Evolutionary conservation across 2,113 vertebrate genomes (phyloP), one percentile per base, ranked within the genome.

Genomic region (Mesocricetus auratus): DNA sequence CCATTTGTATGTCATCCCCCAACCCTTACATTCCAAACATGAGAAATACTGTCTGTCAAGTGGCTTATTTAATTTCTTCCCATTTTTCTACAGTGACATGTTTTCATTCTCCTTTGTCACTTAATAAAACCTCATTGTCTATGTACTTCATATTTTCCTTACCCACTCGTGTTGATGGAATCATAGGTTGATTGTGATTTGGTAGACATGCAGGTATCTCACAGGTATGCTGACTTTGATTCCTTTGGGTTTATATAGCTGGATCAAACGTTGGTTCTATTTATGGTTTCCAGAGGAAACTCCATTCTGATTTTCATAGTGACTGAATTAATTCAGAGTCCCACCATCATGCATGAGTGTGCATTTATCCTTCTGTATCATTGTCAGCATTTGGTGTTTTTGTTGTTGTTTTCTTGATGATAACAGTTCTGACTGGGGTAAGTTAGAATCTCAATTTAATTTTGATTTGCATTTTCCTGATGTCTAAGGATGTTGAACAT

Each of bases 401-500:
- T 83, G 36, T 81, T 39, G 56, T 60, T 26, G 22, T 42, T 83
- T 42, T 29, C 81, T 83, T 83, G 58, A 62, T 83, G 79, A 82
- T 82, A 60, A 60, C 79, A 82, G 79, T 29, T 82, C 79, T 82
- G 56, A 60, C 79, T 82, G 24, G 81, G 7, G 81, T 62, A 58
- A 62, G 39, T 83, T 31, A 7, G 81, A 42, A 42, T 83, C 58
- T 42, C 81, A 83, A 62, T 62, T 62, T 83, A 83, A 33, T 82
- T 83, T 62, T 83, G 56, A 62, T 83, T 62, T 83, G 56, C 58
- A 62, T 83, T 62, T 83, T 83, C 58, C n/a, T 42, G 81, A 83
- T 42, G 58, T n/a, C 81, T 62, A 62, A 83, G 58, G 81, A 83
- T 83, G n/a, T 83, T 83, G n/a, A 83, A 9, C 81, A 83, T 83